Conservation (phyloP, 2,888 invertebrate genomes). For the Apamea sordens region DNA sequence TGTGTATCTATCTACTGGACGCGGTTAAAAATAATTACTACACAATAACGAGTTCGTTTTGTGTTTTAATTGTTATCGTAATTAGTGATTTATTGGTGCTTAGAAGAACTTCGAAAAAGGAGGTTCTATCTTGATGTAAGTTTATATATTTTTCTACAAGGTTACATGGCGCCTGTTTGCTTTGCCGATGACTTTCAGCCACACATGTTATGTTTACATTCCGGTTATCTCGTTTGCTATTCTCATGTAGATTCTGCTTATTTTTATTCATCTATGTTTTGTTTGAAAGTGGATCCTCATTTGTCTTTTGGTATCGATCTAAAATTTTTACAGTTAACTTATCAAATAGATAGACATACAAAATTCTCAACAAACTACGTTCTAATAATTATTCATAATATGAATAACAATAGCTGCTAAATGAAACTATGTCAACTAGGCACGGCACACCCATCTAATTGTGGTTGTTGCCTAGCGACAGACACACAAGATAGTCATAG, state of each 20-base stretch:
- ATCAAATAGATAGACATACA: not conserved
- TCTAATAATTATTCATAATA: too few species aligned
- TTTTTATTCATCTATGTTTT: not conserved
- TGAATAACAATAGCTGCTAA: not conserved
- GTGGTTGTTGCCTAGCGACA: constrained; percentile 14
- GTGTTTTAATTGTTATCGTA: not conserved
- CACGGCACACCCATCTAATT: constrained; percentile 26
- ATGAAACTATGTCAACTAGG: constrained; percentile 2
- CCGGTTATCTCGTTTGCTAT: constrained; percentile 20
- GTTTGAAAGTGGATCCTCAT: not conserved
- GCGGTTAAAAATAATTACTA: not conserved
- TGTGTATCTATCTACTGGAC: not conserved
- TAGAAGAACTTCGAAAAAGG: not conserved
- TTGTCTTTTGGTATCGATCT: not conserved
- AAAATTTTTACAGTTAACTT: not conserved
- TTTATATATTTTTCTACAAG: constrained; percentile 42
- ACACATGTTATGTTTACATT: constrained; percentile 20
- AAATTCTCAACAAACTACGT: not conserved
- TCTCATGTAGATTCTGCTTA: not conserved
- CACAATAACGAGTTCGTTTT: not conserved
- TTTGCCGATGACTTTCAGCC: constrained; percentile 16
- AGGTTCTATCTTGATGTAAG: constrained; percentile 46
- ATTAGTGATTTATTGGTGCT: not conserved
- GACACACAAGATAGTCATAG: not conserved
- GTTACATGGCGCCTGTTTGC: constrained; percentile 6